phyloP scores from a whole-genome alignment of 2,888 invertebrate species.

The Volucella inflata region DNA sequence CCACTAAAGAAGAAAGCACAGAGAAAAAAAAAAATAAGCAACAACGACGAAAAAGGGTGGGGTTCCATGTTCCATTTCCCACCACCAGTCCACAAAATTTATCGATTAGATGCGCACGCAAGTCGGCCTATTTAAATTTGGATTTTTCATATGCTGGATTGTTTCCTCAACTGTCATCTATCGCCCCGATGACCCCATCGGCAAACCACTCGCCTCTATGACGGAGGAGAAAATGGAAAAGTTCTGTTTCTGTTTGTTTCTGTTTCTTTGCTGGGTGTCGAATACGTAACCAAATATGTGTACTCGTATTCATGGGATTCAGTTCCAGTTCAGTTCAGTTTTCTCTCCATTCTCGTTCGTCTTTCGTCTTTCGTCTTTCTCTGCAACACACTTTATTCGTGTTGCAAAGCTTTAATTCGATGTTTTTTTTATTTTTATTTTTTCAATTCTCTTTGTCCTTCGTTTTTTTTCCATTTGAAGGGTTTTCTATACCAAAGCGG shows the following conservation, averaged over 20 bases:
- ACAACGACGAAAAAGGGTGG: conserved; percentile 17
- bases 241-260: conserved; percentile 23
- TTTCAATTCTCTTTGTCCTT: conserved; percentile 15
- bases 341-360: not conserved
- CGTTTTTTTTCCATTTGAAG: conserved; percentile 40
- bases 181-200: not conserved
- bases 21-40: conserved; percentile 38
- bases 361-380: not conserved
- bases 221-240: conserved; percentile 39
- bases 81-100: conserved; percentile 62
- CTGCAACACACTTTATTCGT: not conserved
- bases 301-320: not conserved
- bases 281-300: conserved; percentile 65
- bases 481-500: conserved; percentile 55
- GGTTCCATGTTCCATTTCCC: conserved; percentile 18
- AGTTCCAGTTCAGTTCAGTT: conserved; percentile 22
- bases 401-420: conserved; percentile 1
- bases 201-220: not conserved
- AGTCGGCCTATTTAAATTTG: conserved; percentile 70
- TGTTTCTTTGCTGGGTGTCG: conserved; percentile 31
- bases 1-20: conserved; percentile 58
- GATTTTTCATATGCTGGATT: conserved; percentile 60
- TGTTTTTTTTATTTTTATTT: conserved; percentile 47
- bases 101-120: conserved; percentile 77
- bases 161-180: conserved; percentile 9